Conservation (phyloP, 2,113 vertebrate genomes). For the Erythrocercus mccallii region DNA sequence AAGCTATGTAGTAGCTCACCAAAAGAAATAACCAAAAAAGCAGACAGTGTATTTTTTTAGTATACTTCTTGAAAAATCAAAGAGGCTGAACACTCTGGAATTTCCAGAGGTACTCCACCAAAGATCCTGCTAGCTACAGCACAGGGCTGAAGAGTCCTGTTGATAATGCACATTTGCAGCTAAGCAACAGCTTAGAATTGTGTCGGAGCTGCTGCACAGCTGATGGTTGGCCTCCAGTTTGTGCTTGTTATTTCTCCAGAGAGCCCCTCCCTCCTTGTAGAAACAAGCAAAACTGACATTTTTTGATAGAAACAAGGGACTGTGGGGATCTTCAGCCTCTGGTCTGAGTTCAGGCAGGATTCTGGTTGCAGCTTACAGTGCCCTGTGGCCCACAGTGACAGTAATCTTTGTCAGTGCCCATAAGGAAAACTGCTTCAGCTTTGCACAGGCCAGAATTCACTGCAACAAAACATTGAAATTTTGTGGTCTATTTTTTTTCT, state of each 20-base stretch:
- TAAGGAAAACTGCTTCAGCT: not conserved
- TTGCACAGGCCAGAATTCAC: not conserved
- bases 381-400: not conserved
- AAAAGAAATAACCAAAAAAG: not conserved
- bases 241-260: not conserved
- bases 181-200: not conserved
- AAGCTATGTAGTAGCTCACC: not conserved
- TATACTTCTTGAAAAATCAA: not conserved
- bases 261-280: not conserved
- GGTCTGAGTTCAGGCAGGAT: not conserved
- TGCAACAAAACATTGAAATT: not conserved
- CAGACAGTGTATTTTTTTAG: not conserved
- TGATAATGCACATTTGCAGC: not conserved
- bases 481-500: not conserved
- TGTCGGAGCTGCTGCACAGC: accelerated
- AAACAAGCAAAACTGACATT: not conserved
- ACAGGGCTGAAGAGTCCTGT: not conserved
- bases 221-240: not conserved
- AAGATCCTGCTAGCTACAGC: not conserved
- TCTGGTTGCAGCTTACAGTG: not conserved
- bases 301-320: not conserved
- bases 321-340: not conserved
- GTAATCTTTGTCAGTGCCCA: not conserved
- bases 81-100: not conserved
- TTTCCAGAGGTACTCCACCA: not conserved